Evolutionary conservation across 2,888 invertebrate species (phyloP), one percentile per base, ranked within the genome.

Genomic region (Onchidella celtica): DNA sequence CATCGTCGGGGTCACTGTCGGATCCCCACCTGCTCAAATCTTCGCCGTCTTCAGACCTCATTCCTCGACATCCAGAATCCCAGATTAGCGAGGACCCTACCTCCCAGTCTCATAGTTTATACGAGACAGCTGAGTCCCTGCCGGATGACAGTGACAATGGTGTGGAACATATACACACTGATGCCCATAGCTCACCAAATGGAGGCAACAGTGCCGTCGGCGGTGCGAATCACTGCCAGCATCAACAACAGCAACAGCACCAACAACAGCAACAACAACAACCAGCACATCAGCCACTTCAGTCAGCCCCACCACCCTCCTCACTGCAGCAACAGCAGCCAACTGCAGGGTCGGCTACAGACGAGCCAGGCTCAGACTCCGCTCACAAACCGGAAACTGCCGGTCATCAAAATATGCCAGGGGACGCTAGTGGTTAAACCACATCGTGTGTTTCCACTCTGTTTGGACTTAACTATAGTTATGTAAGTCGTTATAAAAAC

Each of bases 61-160:
- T 69, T 34, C 57, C 75, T n/a, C 29, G 27, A 40, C 57, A 27
- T 24, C 81, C 40, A 27, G 75, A 59, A 34, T 81, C 81, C 11
- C 76, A 81, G 27, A n/a, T 76, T 21, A 76, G 81, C 55, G 76
- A 65, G 21, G 81, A 81, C 2, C 36, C 65, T 24, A 76, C 76
- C 32, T 76, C 81, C 24, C 81, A 81, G 55, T 76, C 76, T 17
- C 75, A 76, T 27, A 81, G 76, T 24, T 24, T 81, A 17, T 81
- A 81, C 32, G 70, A 81, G 36, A 76, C 81, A 9, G 81, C 81
- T 0, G 81, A 81, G 14, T 81, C 81, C 2, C 63, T 81, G 21
- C 76, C 81, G 21, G 76, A 81, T 40, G 81, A 81, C 55, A 81
- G 76, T 69, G 81, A 81, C 40, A 75, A 36, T 57, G 76, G 76